These are phyloP conservation scores for Catocala fraxini DNA, from an alignment of 2,888 invertebrate genomes.

Conservation along the genomic window DNA sequence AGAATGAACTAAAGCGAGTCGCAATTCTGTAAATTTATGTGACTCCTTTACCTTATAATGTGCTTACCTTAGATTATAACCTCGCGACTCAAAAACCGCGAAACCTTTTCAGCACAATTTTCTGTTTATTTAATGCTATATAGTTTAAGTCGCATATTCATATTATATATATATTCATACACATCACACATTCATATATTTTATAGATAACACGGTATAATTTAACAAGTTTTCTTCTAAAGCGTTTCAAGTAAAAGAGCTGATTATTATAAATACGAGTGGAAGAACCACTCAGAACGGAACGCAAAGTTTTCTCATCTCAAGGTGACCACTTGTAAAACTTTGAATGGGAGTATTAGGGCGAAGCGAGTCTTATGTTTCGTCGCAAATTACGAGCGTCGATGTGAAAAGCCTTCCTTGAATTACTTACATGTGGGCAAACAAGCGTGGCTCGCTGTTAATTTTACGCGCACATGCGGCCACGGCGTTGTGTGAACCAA, in stretches of 20 bases:
- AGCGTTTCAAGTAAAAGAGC: slow-evolving; percentile 18
- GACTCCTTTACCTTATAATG: slow-evolving; percentile 18
- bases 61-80: slow-evolving; percentile 16
- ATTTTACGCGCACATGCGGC: slow-evolving; percentile 38
- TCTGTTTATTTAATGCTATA: slow-evolving; percentile 17
- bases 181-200: slow-evolving; percentile 18
- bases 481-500: slow-evolving; percentile 36
- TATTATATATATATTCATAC: too few relatives aligned
- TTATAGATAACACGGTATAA: background rate
- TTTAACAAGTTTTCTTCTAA: slow-evolving; percentile 9
- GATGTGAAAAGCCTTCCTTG: slow-evolving; percentile 22
- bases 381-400: slow-evolving; percentile 12
- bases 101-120: slow-evolving; percentile 17
- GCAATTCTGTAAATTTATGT: slow-evolving; percentile 29
- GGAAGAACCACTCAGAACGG: slow-evolving; percentile 12
- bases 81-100: slow-evolving; percentile 5
- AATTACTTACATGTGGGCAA: slow-evolving; percentile 21
- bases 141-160: slow-evolving; percentile 22
- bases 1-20: slow-evolving; percentile 20
- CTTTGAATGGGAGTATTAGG: slow-evolving; percentile 22
- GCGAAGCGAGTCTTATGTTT: slow-evolving; percentile 12
- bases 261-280: slow-evolving; percentile 23
- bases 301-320: slow-evolving; percentile 24
- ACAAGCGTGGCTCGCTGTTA: slow-evolving; percentile 34
- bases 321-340: slow-evolving; percentile 36